Base-by-base conservation (phyloP, 2,113 vertebrate genomes). In the Nerophis lumbriciformis region DNA sequence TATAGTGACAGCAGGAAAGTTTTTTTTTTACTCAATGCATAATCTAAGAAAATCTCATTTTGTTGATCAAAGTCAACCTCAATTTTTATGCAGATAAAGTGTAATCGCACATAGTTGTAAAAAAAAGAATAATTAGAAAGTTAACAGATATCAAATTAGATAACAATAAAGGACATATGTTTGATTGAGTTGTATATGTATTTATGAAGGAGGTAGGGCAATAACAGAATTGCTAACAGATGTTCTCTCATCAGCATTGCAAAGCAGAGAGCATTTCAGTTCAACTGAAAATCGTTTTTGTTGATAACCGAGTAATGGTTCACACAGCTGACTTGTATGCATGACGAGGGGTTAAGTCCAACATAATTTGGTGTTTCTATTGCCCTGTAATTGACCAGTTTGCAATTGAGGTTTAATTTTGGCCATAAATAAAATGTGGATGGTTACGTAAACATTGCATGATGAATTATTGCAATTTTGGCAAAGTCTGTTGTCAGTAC, bases 11-110 rank as follows among this genome's bases (percentile, higher is more conserved):
- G 51, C 48, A 7, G 2, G 48, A 68, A 69, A 28, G 4, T 66
- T 4, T 66, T 70, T 42, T 11, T 48, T 6, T 50, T 62, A 14
- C 19, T 51, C 36, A 60, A 42, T 45, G 52, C 71, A 68, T 49
- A 62, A 76, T 79, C 64, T 72, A 80, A 81, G 59, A 42, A 53
- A 14, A n/a, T 12, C 35, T 13, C 21, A 8, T 62, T 35, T 5
- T 55, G 39, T 48, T 77, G 63, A 83, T 81, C 21, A 79, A 81
- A 83, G 72, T 50, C 59, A 73, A 59, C 21, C 2, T 9, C 47
- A 49, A 19, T 16, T 9, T 69, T 58, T 11, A 4, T 48, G 57
- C 4, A 10, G 39, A 39, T 53, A 44, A 44, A 21, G 64, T 35
- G 21, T 61, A 38, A 53, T 39, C 10, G 53, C 52, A 53, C 48